Evolutionary conservation across 2,888 invertebrate genomes (phyloP), one percentile per base, ranked within the genome.

Genomic region (Anoplius nigerrimus): DNA sequence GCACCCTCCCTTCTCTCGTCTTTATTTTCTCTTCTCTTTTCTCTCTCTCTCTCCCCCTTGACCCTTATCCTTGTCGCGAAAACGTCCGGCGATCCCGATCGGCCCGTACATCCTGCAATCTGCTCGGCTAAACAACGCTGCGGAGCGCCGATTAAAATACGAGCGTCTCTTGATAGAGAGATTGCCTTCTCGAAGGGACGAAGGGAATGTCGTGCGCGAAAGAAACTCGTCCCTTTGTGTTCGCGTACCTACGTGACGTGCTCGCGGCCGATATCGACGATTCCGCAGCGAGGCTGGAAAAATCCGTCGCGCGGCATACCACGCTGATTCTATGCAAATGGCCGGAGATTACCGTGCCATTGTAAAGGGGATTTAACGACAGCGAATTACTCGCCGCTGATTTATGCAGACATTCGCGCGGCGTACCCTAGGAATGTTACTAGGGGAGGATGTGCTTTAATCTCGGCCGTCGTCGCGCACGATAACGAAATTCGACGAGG

Each of bases 1-100:
- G 53, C 21, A 51, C 46, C 27, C 24, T 60, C 42, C 43, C 53
- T 18, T 55, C 60, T 60, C n/a, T 63, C n/a, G n/a, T n/a, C n/a
- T n/a, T n/a, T n/a, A n/a, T n/a, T n/a, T n/a, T n/a, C 22, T 59
- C 54, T 55, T 21, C 48, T 34, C 43, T 21, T 57, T 21, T 55
- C 51, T 54, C 13, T 34, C 53, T 53, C 58, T 56, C 34, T 54
- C 18, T 53, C 8, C n/a, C 20, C 6, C 27, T 20, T 43, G 20
- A 18, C 43, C 21, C 13, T 21, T 21, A 15, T 11, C 45, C 43
- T 58, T 62, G 22, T 52, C 48, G 42, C 52, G 27, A 43, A 8
- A 43, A 43, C 6, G 43, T 15, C 20, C 34, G 4, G 34, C 34
- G 34, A 34, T 34, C 6, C 11, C 11, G 34, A 34, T 34, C 34